Evolutionary conservation across 2,888 invertebrate species (phyloP).

Genomic region (Blastobasis lacticolella): DNA sequence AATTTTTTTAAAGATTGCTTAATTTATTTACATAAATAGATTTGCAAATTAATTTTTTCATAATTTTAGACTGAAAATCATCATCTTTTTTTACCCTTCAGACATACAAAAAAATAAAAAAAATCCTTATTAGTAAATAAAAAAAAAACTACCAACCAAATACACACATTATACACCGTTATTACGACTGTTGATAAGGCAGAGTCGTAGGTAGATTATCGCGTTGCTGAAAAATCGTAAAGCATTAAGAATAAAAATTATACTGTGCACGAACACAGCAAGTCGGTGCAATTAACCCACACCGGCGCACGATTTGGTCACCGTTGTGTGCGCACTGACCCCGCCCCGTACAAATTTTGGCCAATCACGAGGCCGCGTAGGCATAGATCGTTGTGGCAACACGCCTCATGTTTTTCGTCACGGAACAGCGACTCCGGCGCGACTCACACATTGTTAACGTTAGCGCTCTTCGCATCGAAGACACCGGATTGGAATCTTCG

Average conservation of each 20-base stretch:
- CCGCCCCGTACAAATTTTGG: constrained; percentile 64
- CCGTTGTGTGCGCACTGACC: constrained; percentile 58
- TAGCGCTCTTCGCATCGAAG: constrained; percentile 63
- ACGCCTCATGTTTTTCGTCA: constrained; percentile 72
- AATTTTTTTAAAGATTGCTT: no score
- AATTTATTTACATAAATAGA: no score
- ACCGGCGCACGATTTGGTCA: constrained; percentile 41
- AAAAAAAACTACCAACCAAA: no score
- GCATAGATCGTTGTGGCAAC: constrained; percentile 68
- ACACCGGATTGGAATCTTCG: constrained; percentile 55
- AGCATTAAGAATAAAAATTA: constrained; percentile 44
- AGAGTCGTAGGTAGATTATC: no score
- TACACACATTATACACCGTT: no score
- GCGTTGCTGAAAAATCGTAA: constrained; percentile 46
- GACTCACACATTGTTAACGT: constrained; percentile 71
- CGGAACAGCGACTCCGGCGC: constrained; percentile 72
- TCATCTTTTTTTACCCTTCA: no score
- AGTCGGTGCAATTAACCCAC: constrained; percentile 71
- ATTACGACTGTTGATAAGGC: no score
- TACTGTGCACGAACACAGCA: constrained; percentile 55
- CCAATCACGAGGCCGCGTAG: constrained; percentile 54
- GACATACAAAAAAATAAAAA: no score
- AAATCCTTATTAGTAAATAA: no score
- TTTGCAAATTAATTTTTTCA: no score
- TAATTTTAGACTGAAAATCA: no score